These are phyloP conservation scores for Cyclophora albipunctata DNA, from an alignment of 2,888 invertebrate genomes.

Conservation along the genomic window DNA sequence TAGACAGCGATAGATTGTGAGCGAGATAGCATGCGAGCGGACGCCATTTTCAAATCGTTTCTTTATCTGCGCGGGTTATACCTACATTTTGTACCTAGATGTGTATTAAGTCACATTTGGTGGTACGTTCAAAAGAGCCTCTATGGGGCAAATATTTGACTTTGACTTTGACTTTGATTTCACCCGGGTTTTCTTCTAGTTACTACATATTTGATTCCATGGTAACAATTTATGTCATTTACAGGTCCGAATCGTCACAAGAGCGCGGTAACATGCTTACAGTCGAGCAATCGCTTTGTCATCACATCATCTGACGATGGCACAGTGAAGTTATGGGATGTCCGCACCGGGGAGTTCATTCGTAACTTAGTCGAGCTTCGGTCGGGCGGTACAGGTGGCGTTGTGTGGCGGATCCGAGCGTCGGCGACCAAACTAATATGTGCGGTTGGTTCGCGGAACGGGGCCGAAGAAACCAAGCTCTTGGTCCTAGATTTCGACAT, in stretches of 20 bases:
- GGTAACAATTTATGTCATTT: neutral
- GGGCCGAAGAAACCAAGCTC: constrained; percentile 98
- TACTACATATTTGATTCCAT: too few relatives aligned
- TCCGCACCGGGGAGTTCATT: constrained; percentile 96
- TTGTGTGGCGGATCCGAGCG: constrained; percentile 97
- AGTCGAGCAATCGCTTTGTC: constrained; percentile 97
- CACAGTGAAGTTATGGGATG: constrained; percentile 99
- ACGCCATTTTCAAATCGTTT: too few relatives aligned
- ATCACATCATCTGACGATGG: constrained; percentile 99
- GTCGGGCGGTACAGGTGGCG: constrained; percentile 97
- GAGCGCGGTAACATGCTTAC: constrained; percentile 98
- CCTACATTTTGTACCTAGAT: too few relatives aligned
- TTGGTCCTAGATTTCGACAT: constrained; percentile 98
- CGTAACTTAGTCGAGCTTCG: constrained; percentile 95
- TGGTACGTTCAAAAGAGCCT: too few relatives aligned
- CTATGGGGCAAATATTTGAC: too few relatives aligned
- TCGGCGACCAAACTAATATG: constrained; percentile 98
- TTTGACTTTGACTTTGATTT: too few relatives aligned
- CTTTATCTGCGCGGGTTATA: too few relatives aligned
- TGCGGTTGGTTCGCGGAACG: constrained; percentile 98
- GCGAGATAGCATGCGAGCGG: too few relatives aligned
- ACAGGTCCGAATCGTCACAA: constrained; percentile 96
- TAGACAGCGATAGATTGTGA: too few relatives aligned
- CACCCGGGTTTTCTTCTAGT: too few relatives aligned
- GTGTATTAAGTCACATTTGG: too few relatives aligned